These are phyloP conservation scores for Heterocephalus glaber DNA, from an alignment of 2,113 vertebrate genomes.

Conservation along the genomic window DNA sequence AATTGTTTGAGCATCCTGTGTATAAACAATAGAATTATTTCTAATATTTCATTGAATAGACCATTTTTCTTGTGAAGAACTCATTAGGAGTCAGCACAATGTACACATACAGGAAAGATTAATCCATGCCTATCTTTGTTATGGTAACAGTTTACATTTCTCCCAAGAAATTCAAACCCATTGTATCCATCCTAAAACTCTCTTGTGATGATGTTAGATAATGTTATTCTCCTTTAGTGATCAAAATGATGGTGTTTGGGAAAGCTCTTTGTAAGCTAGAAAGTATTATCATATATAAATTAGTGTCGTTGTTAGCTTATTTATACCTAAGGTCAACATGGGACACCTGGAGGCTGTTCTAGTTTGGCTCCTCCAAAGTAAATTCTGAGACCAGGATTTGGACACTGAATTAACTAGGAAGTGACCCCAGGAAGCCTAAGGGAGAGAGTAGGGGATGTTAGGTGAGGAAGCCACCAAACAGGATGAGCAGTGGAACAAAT, in stretches of 20 bases:
- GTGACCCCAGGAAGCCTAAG: background rate
- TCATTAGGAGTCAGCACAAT: slow-evolving; percentile 30
- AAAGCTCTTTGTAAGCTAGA: slow-evolving; percentile 40
- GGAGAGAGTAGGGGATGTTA: background rate
- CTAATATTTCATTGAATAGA: slow-evolving; percentile 49
- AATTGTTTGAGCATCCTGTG: slow-evolving; percentile 39
- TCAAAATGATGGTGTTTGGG: slow-evolving; percentile 33
- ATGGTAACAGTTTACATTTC: slow-evolving; percentile 47
- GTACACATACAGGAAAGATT: background rate
- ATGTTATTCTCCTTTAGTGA: slow-evolving; percentile 33
- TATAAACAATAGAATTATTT: slow-evolving; percentile 55
- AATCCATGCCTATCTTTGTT: slow-evolving; percentile 55
- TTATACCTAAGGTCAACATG: slow-evolving; percentile 57
- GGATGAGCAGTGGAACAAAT: background rate
- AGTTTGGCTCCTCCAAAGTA: background rate
- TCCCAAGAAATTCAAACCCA: slow-evolving; percentile 54
- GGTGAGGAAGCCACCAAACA: background rate
- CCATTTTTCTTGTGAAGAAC: slow-evolving; percentile 57
- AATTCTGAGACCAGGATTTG: slow-evolving; percentile 23
- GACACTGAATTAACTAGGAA: background rate
- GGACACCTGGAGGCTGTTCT: background rate
- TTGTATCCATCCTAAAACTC: background rate
- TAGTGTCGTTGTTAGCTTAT: slow-evolving; percentile 3
- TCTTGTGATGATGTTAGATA: background rate
- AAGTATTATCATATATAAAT: background rate